Conservation (phyloP, 2,113 vertebrate species). For the Colinus virginianus region DNA sequence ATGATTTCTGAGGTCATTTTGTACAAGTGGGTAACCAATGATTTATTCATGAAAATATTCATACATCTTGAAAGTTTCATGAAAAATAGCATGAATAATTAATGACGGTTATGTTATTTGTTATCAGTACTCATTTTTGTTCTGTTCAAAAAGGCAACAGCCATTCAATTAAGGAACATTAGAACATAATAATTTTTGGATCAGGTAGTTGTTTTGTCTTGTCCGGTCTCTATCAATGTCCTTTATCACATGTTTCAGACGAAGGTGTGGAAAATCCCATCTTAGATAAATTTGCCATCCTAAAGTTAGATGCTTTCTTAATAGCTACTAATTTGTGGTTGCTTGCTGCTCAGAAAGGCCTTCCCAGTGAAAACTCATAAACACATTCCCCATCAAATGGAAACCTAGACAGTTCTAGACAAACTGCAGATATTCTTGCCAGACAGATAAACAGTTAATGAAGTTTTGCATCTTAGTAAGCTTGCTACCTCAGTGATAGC, state of each 20-base stretch:
- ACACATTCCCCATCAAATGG: background rate
- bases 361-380: background rate
- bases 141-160: slow-evolving; percentile 5
- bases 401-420: background rate
- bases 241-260: background rate
- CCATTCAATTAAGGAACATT: background rate
- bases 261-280: background rate
- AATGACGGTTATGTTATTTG: background rate
- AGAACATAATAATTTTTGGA: background rate
- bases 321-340: background rate
- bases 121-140: slow-evolving; percentile 26
- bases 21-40: background rate
- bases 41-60: slow-evolving; percentile 60
- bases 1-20: background rate
- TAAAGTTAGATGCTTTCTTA: background rate
- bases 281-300: background rate
- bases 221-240: background rate
- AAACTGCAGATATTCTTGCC: background rate
- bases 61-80: slow-evolving; percentile 15
- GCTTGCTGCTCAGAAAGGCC: background rate
- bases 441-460: background rate
- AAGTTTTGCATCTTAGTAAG: background rate
- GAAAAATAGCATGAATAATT: slow-evolving; percentile 45
- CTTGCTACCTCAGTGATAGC: background rate
- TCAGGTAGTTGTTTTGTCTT: slow-evolving; percentile 11